Base-by-base conservation (phyloP, 2,113 vertebrate genomes). In the Sinocyclocheilus rhinocerous region DNA sequence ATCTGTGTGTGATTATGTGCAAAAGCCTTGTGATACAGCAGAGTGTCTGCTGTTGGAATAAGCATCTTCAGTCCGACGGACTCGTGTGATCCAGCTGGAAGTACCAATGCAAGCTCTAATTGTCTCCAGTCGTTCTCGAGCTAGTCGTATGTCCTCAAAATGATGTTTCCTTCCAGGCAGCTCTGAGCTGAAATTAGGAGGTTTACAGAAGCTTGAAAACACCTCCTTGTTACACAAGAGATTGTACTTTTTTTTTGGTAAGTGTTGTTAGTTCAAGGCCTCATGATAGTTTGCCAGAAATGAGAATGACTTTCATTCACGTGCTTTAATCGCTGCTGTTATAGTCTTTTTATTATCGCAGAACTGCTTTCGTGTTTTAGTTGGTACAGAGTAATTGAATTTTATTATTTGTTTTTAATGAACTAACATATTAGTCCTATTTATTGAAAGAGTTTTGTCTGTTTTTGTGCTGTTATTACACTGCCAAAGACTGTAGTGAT, bases 381-480 rank as follows among this genome's bases (percentile, higher is more conserved):
- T 59, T 84, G 81, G 50, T 57, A 42, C 11, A 42, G 42, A 50
- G 39, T 42, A 55, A 13, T 18, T 82, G 63, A 57, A 73, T 72
- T 72, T 11, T 52, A 83, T 33, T 36, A 39, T 83, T 83, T 73
- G 29, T 69, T 83, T 83, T 55, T 55, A 33, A 33, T 52, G 42
- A 83, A 52, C 26, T 69, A 22, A 15, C 29, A 36, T 83, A 73
- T 73, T 84, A 55, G 29, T 73, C 81, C 33, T 84, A 57, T 39
- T 72, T 73, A 84, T 59, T 69, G 80, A 82, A 52, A 82, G n/a
- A 33, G 26, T 69, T 83, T 73, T 59, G 69, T 72, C 18, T 70
- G 81, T 70, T 83, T 72, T 59, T 73, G 81, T 84, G 81, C 81
- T 84, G 81, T 55, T 84, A 39, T 73, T 73, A 73, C 29, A 84